Percentiles rank a stretch among this genome's conserved stretches.
Conservation (phyloP, 2,888 invertebrate genomes). For the Pogonocherus hispidulus region DNA sequence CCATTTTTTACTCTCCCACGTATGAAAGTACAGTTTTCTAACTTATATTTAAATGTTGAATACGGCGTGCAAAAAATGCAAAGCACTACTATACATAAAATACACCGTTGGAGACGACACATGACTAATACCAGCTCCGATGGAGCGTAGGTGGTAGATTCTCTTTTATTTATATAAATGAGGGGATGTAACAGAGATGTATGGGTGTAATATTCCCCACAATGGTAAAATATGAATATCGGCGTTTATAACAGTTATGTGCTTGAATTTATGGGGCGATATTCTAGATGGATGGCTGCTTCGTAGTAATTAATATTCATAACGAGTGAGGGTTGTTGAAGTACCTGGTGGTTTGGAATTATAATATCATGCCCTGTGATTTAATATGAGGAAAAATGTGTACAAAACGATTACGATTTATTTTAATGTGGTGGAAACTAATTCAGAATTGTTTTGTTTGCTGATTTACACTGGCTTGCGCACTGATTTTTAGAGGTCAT, state of each 20-base stretch:
- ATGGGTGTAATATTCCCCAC: slow-evolving; percentile 36
- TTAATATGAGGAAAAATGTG: too few species aligned
- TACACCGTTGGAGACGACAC: neutral
- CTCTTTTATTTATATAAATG: slow-evolving; percentile 29
- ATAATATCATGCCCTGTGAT: neutral
- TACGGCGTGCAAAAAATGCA: too few species aligned
- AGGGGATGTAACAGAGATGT: slow-evolving; percentile 36
- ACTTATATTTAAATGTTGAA: too few species aligned
- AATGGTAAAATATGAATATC: slow-evolving; percentile 27
- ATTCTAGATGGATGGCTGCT: neutral
- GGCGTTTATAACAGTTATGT: slow-evolving; percentile 7
- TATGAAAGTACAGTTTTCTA: too few species aligned
- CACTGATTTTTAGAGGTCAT: too few species aligned
- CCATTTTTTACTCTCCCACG: too few species aligned
- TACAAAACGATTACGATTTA: too few species aligned
- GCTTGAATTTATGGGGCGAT: neutral
- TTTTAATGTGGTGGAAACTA: too few species aligned
- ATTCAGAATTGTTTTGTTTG: too few species aligned
- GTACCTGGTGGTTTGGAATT: neutral
- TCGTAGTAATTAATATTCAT: neutral
- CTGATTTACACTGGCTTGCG: too few species aligned
- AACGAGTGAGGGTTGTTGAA: neutral
- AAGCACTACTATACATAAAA: too few species aligned
- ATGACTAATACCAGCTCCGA: slow-evolving; percentile 5
- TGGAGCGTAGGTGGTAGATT: slow-evolving; percentile 5